A percentile compares a stretch with the other conserved stretches of the same genome.
phyloP scores from a whole-genome alignment of 2,113 vertebrate genomes.

The sheep (Ovis aries) region ARS-UI_Ramb_v3.0 NC_056058.1:100074501-100075000 shows the following conservation, averaged over 20 bases:
- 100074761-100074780: slow-evolving; percentile 20
- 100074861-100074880: neutral
- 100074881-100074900: neutral
- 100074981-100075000: neutral
- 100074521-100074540: neutral
- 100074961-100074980: neutral
- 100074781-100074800: slow-evolving; percentile 7
- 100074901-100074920: neutral
- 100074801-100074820: slow-evolving; percentile 27
- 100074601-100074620: neutral
- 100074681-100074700: neutral
- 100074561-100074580: neutral
- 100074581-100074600: neutral
- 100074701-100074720: neutral
- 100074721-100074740: slow-evolving; percentile 16
- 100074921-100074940: neutral
- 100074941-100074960: neutral
- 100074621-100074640: neutral
- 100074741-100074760: slow-evolving; percentile 45
- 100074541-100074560: neutral
- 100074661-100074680: neutral
- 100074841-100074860: neutral
- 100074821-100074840: slow-evolving; percentile 18
- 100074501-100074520: neutral
- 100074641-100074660: fast-evolving